Evolutionary conservation across 2,888 invertebrate species (phyloP).

Genomic region (Rhaphigaster nebulosa): DNA sequence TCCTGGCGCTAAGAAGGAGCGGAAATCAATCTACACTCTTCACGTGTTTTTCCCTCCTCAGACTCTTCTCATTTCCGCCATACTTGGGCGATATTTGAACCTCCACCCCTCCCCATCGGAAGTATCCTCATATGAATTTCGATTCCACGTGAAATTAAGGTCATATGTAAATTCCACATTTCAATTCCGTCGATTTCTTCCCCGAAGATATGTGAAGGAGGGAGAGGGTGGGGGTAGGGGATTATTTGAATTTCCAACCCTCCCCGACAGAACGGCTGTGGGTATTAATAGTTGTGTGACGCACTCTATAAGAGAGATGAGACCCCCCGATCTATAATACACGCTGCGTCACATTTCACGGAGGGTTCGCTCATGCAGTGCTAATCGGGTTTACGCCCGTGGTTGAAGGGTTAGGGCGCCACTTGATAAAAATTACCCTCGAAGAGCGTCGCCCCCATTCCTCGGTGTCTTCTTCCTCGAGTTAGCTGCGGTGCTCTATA

Average conservation of each 20-base stretch:
- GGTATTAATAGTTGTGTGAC: conserved; percentile 48
- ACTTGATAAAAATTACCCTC: conserved; percentile 35
- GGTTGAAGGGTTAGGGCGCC: conserved; percentile 38
- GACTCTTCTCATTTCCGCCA: conserved; percentile 52
- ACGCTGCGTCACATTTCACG: conserved; percentile 41
- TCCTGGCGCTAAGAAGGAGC: conserved; percentile 39
- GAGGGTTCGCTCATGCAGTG: not conserved
- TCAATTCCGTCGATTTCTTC: conserved; percentile 57
- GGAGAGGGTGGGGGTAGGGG: not conserved
- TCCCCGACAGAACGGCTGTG: not conserved
- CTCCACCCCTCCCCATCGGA: not conserved
- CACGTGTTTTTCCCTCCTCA: conserved; percentile 39
- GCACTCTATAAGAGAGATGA: conserved; percentile 37
- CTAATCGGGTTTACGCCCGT: conserved; percentile 41
- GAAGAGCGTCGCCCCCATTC: not conserved
- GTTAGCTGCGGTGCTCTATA: conserved; percentile 25
- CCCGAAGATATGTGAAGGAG: conserved; percentile 51
- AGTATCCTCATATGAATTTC: conserved; percentile 54
- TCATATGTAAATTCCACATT: conserved; percentile 62
- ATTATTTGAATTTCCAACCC: conserved; percentile 19
- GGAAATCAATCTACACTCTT: conserved; percentile 48
- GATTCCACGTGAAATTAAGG: conserved; percentile 60
- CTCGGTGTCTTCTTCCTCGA: not conserved
- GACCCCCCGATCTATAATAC: conserved; percentile 45
- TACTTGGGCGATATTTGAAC: conserved; percentile 52